Evolutionary conservation across 1,140 invertebrate genomes (phyloP).

Genomic region (Diorhabda carinulata): DNA sequence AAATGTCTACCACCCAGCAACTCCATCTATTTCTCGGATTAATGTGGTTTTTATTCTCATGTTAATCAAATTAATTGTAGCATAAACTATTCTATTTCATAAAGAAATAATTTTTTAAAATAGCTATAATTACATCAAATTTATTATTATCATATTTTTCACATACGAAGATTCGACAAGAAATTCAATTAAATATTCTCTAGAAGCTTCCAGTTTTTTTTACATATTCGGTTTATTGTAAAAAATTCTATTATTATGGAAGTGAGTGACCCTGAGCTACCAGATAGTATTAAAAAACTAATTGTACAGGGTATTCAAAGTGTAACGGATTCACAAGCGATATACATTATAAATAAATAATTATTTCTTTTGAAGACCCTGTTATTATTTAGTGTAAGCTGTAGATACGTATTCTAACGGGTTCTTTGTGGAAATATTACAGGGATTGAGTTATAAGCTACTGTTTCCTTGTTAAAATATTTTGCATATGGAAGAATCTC

Average conservation of each 20-base stretch:
- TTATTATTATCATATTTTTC: too few species aligned
- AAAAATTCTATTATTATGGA: constrained; percentile 42
- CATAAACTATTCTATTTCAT: too few species aligned
- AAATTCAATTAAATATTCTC: neutral
- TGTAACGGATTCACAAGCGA: neutral
- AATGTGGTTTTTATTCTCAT: too few species aligned
- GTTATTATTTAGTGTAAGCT: neutral
- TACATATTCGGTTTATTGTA: constrained; percentile 11
- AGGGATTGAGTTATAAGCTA: neutral
- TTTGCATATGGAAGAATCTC: neutral
- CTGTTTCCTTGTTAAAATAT: neutral
- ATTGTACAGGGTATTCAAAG: constrained; percentile 14
- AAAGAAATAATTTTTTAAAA: too few species aligned
- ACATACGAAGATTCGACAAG: too few species aligned
- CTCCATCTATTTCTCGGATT: too few species aligned
- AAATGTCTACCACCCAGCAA: too few species aligned
- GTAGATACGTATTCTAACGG: neutral
- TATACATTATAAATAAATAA: neutral
- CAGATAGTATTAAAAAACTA: constrained; percentile 24
- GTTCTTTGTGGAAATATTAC: neutral
- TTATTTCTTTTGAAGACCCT: neutral
- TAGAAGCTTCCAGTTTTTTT: constrained; percentile 8
- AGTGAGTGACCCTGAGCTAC: constrained; percentile 50
- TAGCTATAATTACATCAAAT: too few species aligned
- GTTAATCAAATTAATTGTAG: too few species aligned